Percentiles rank a stretch among this genome's conserved stretches.
These are phyloP conservation scores for Caenorhabditis panamensis DNA, from an alignment of 2,888 invertebrate genomes.

Conservation along the genomic window DNA sequence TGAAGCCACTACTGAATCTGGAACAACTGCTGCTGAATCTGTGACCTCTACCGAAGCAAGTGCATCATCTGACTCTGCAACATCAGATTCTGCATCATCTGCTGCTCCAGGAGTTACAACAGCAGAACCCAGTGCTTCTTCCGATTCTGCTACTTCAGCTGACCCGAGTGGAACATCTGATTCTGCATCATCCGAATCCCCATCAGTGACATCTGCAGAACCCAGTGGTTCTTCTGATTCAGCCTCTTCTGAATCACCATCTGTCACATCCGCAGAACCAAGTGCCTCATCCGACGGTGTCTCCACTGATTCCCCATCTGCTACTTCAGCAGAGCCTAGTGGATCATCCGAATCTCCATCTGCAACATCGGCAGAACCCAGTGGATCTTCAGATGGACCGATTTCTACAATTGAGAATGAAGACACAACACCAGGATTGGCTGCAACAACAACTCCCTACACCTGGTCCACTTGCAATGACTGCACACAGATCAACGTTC, in stretches of 20 bases:
- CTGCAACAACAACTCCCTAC: slow-evolving; percentile 13
- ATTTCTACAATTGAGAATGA: too few species aligned
- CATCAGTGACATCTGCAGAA: slow-evolving; percentile 15
- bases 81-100: neutral
- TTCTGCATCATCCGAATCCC: slow-evolving; percentile 11
- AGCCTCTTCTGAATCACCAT: slow-evolving; percentile 10
- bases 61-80: slow-evolving; percentile 2
- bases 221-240: slow-evolving; percentile 23
- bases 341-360: slow-evolving; percentile 15
- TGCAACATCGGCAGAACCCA: slow-evolving; percentile 13
- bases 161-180: slow-evolving; percentile 10
- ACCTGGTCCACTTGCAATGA: slow-evolving; percentile 62
- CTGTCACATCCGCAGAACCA: neutral
- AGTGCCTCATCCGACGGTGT: slow-evolving; percentile 18
- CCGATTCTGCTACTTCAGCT: slow-evolving; percentile 3
- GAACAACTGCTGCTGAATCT: slow-evolving; percentile 7
- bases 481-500: slow-evolving; percentile 62
- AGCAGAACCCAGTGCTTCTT: slow-evolving; percentile 19
- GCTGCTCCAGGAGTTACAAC: too few species aligned
- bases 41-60: neutral
- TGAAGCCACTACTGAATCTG: slow-evolving; percentile 14
- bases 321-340: slow-evolving; percentile 13
- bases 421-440: slow-evolving; percentile 18
- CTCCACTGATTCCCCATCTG: slow-evolving; percentile 15
- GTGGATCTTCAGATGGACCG: slow-evolving; percentile 8